Percentiles rank a stretch among this genome's conserved stretches.
Evolutionary conservation across 2,888 invertebrate genomes (phyloP).

Genomic region (Leptodirus hochenwartii): DNA sequence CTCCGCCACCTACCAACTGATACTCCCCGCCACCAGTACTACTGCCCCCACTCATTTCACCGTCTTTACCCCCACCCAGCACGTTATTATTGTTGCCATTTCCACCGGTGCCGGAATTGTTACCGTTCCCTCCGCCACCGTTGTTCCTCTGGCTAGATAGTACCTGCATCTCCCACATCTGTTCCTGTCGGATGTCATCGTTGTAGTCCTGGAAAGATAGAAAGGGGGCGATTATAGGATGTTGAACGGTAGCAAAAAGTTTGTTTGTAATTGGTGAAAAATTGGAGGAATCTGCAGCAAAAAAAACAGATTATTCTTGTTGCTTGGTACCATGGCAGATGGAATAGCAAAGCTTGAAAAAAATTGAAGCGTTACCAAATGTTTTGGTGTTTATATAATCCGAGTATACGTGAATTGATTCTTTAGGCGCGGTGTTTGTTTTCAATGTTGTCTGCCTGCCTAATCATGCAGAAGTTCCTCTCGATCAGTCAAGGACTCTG

Average conservation of each 20-base stretch:
- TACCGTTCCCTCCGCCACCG: slow-evolving; percentile 19
- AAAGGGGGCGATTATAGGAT: neutral
- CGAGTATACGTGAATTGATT: too few relatives aligned
- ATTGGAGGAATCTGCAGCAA: neutral
- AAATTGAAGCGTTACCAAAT: too few relatives aligned
- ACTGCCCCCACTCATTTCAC: slow-evolving; percentile 15
- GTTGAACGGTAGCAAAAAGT: neutral
- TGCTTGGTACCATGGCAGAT: too few relatives aligned
- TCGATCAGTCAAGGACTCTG: too few relatives aligned
- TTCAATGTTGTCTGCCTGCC: too few relatives aligned
- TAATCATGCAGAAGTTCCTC: too few relatives aligned
- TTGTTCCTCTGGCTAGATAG: slow-evolving; percentile 37
- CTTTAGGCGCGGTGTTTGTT: too few relatives aligned
- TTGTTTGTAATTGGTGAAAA: neutral
- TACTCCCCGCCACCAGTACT: slow-evolving; percentile 14
- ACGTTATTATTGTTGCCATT: too few relatives aligned
- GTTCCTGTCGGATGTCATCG: slow-evolving; percentile 79
- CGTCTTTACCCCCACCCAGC: slow-evolving; percentile 17
- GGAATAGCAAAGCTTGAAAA: too few relatives aligned
- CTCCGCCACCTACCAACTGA: too few relatives aligned
- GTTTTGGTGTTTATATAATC: too few relatives aligned
- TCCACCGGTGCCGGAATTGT: slow-evolving; percentile 15
- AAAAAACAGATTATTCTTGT: slow-evolving; percentile 4
- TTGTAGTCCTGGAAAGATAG: slow-evolving; percentile 57
- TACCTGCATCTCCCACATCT: slow-evolving; percentile 84